phyloP scores from a whole-genome alignment of 2,888 invertebrate genomes.

The Hemithea aestivaria region DNA sequence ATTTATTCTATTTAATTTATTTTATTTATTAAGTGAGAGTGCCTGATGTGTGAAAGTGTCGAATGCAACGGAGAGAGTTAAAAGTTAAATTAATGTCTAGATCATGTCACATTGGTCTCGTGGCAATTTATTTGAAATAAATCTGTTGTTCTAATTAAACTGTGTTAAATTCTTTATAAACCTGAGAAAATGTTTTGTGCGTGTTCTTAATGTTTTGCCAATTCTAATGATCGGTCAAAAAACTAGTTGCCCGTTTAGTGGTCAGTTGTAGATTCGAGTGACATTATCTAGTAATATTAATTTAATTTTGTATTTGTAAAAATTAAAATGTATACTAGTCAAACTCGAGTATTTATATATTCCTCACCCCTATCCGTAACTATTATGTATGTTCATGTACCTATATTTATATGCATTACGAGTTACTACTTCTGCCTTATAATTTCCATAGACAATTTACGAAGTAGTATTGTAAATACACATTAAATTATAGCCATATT shows the following conservation, averaged over 20 bases:
- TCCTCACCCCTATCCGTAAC: slow-evolving; percentile 51
- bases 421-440: slow-evolving; percentile 40
- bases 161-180: slow-evolving; percentile 69
- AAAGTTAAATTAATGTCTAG: slow-evolving; percentile 80
- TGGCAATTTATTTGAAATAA: slow-evolving; percentile 79
- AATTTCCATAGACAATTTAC: slow-evolving; percentile 42
- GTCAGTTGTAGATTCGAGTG: slow-evolving; percentile 62
- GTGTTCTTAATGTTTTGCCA: slow-evolving; percentile 40
- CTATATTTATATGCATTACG: slow-evolving; percentile 40
- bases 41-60: slow-evolving; percentile 74
- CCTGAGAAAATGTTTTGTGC: slow-evolving; percentile 67
- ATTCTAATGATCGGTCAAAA: slow-evolving; percentile 65
- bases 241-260: slow-evolving; percentile 53
- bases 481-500: slow-evolving; percentile 53
- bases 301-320: slow-evolving; percentile 63
- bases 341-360: slow-evolving; percentile 60
- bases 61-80: slow-evolving; percentile 68
- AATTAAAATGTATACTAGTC: slow-evolving; percentile 74
- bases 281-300: slow-evolving; percentile 77
- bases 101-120: slow-evolving; percentile 78
- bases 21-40: slow-evolving; percentile 80
- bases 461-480: slow-evolving; percentile 52
- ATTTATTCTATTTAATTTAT: slow-evolving; percentile 80
- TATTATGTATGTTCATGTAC: slow-evolving; percentile 43
- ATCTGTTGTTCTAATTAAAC: slow-evolving; percentile 72